Evolutionary conservation across 2,113 vertebrate species (phyloP), one percentile per base, ranked within the genome.

Genomic region (Seriola aureovittata): DNA sequence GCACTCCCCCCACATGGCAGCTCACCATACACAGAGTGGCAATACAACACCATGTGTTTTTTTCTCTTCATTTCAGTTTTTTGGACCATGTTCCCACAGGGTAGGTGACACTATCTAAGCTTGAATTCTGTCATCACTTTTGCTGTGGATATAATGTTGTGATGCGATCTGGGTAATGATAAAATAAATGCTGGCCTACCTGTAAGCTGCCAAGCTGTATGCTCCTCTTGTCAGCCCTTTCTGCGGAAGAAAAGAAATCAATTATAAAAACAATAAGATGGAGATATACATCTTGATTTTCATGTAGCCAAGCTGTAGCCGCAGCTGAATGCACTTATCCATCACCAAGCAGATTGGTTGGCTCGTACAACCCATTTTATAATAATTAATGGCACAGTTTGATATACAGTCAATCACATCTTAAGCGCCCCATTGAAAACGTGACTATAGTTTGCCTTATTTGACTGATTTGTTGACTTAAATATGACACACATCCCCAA

Each of bases 381-480:
- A 69, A 65, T 17, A 75, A 72, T 82, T 58, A 62, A 70, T 42
- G 34, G 14, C 50, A 21, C 36, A 54, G n/a, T 48, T 10, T 29
- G 40, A 75, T 32, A 55, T 19, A 21, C 16, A 71, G 42, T 50
- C 23, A 70, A 65, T 71, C 29, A 50, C n/a, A 75, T 40, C 34
- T 4, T 25, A 48, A 32, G 4, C 0, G 6, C 48, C 8, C 17
- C 50, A 81, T 4, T 75, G 38, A 82, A 65, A 59, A 64, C 32
- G 78, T 29, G 8, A 62, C 1, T 32, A 34, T 71, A 40, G 10
- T 71, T 73, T 71, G 2, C 29, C 57, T 46, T 14, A 34, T 34
- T 79, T 29, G 65, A 82, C 21, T 40, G 69, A 84, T 74, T 64
- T 84, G 70, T 74, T 77, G 58, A 72, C 72, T 86, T 82, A 62